Percentiles rank a stretch among this genome's conserved stretches.
Evolutionary conservation across 2,797 vertebrate genomes (phyloP).

Genomic region (Peromyscus nudipes): DNA sequence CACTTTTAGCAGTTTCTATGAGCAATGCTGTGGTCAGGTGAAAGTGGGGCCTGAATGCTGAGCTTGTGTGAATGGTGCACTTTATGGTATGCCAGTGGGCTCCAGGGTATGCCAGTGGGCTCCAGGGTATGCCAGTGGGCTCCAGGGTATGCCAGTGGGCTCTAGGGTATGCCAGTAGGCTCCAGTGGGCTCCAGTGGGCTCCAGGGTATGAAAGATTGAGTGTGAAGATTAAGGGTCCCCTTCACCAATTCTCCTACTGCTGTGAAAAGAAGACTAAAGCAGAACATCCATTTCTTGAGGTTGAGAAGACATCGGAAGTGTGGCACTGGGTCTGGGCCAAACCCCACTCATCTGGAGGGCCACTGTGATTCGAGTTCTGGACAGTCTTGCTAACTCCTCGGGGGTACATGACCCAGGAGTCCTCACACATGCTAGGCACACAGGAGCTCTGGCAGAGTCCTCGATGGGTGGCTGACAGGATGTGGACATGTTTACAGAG

Average conservation of each 20-base stretch:
- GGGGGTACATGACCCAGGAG: neutral
- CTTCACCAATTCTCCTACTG: neutral
- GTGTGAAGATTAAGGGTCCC: neutral
- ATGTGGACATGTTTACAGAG: neutral
- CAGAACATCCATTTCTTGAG: neutral
- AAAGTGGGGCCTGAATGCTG: neutral
- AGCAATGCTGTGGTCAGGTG: neutral
- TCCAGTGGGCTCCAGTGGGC: neutral
- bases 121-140: neutral
- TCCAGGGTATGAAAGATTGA: neutral
- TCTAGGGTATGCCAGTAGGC: neutral
- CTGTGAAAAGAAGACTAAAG: constrained; percentile 9
- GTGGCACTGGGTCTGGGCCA: neutral
- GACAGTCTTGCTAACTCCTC: neutral
- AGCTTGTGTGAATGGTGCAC: rapidly evolving
- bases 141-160: neutral
- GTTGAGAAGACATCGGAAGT: neutral
- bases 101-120: too few relatives aligned
- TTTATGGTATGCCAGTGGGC: neutral
- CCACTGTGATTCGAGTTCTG: neutral
- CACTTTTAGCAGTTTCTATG: neutral
- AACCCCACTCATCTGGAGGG: neutral
- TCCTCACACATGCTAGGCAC: neutral
- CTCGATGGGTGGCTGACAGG: neutral
- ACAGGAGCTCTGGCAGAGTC: neutral